Percentiles rank a stretch among this genome's conserved stretches.
These are phyloP conservation scores for Incurvaria masculella DNA, from an alignment of 2,888 invertebrate species.

Conservation along the genomic window DNA sequence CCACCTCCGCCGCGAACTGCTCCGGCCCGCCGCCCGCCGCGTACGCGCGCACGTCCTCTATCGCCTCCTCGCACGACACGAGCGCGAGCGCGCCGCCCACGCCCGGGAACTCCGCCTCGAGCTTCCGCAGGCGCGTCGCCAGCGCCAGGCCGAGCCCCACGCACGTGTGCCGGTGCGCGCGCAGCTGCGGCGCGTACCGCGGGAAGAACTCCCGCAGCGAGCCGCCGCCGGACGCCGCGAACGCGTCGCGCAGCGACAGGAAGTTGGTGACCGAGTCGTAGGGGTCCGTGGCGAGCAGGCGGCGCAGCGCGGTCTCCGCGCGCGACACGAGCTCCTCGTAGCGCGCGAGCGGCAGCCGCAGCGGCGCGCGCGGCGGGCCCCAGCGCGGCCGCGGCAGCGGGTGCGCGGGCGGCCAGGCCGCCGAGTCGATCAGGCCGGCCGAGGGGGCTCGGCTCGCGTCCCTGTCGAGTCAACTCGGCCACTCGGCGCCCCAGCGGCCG, in stretches of 20 bases:
- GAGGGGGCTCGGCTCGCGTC: constrained; percentile 15
- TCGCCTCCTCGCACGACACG: constrained; percentile 87
- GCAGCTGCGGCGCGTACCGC: constrained; percentile 75
- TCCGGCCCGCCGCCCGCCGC: constrained; percentile 56
- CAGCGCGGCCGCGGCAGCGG: constrained; percentile 27
- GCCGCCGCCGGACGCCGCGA: constrained; percentile 57
- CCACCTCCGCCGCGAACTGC: constrained; percentile 58
- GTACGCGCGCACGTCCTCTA: constrained; percentile 54
- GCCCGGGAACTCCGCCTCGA: constrained; percentile 62
- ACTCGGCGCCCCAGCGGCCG: constrained; percentile 90
- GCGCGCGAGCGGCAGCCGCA: constrained; percentile 58
- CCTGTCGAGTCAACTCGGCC: constrained; percentile 96
- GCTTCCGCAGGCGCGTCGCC: constrained; percentile 58
- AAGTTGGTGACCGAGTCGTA: constrained; percentile 90
- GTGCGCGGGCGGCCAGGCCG: constrained; percentile 29
- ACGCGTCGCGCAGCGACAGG: constrained; percentile 63
- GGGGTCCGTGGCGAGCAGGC: constrained; percentile 77
- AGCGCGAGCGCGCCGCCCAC: constrained; percentile 60
- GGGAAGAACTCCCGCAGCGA: constrained; percentile 70
- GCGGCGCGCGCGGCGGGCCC: constrained; percentile 28
- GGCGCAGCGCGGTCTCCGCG: constrained; percentile 77
- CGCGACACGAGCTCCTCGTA: constrained; percentile 78
- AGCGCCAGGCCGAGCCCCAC: constrained; percentile 84
- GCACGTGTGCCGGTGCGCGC: constrained; percentile 78
- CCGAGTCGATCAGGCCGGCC: not conserved